Evolutionary conservation across 2,888 invertebrate genomes (phyloP).

Genomic region (Bruchidius siliquastri): DNA sequence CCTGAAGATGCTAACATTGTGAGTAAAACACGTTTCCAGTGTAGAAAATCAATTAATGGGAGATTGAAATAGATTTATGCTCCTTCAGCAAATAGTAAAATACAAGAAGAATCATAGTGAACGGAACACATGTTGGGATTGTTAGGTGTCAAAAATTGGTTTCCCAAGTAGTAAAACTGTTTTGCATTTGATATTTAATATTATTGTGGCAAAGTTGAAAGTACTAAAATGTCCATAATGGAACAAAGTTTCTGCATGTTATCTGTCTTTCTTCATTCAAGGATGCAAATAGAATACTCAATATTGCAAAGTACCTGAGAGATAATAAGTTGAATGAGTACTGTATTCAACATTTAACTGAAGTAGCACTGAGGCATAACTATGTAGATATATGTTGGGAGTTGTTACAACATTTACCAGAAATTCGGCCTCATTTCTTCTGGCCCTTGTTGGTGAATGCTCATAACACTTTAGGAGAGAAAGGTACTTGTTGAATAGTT

Average conservation of each 20-base stretch:
- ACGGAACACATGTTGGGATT: too few species aligned
- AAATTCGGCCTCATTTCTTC: constrained; percentile 58
- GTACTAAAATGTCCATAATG: too few species aligned
- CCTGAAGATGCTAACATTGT: too few species aligned
- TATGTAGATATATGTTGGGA: constrained; percentile 49
- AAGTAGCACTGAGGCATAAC: constrained; percentile 49
- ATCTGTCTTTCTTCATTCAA: constrained; percentile 27
- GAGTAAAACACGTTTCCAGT: too few species aligned
- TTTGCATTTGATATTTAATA: too few species aligned
- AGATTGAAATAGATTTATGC: too few species aligned
- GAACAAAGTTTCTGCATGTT: background rate
- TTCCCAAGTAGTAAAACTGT: too few species aligned
- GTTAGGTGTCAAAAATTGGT: too few species aligned
- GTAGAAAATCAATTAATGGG: too few species aligned
- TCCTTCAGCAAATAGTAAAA: too few species aligned
- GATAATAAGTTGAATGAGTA: constrained; percentile 49
- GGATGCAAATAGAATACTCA: constrained; percentile 48
- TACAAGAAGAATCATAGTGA: too few species aligned
- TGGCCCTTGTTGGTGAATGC: constrained; percentile 59
- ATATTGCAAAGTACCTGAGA: constrained; percentile 50
- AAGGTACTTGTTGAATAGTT: constrained; percentile 37
- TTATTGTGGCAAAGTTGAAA: too few species aligned
- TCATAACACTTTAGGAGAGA: constrained; percentile 52
- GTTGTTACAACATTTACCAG: constrained; percentile 40
- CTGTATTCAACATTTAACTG: constrained; percentile 39